phyloP scores from a whole-genome alignment of 2,113 vertebrate species.

The Microcebus murinus region DNA sequence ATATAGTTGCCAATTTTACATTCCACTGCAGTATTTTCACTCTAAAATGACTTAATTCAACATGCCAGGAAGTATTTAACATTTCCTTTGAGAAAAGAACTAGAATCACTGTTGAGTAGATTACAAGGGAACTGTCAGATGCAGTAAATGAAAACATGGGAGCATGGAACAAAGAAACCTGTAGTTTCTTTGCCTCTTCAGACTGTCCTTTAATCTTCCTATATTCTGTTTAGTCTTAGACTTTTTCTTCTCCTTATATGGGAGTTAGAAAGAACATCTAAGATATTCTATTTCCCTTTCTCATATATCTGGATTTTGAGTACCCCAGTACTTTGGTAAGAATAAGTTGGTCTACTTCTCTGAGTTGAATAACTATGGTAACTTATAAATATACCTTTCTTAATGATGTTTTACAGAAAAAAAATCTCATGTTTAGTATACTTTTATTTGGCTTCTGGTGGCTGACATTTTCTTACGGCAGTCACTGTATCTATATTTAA shows the following conservation, averaged over 20 bases:
- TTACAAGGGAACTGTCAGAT: background rate
- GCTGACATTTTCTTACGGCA: conserved; percentile 67
- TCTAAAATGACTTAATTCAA: conserved; percentile 40
- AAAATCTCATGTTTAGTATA: conserved; percentile 55
- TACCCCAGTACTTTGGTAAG: background rate
- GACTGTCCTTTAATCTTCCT: background rate
- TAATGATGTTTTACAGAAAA: conserved; percentile 31
- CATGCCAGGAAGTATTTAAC: background rate
- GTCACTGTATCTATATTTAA: conserved; percentile 68
- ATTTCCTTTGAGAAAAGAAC: conserved; percentile 47
- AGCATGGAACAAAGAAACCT: background rate
- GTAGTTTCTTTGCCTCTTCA: conserved; percentile 41
- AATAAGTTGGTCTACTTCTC: conserved; percentile 2
- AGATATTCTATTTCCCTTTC: conserved; percentile 52
- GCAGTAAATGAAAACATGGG: conserved; percentile 39
- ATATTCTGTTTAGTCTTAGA: conserved; percentile 28
- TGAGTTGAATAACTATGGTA: conserved; percentile 35
- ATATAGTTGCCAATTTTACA: background rate
- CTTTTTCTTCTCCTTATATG: conserved; percentile 26
- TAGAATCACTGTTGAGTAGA: conserved; percentile 38
- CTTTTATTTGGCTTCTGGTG: conserved; percentile 65
- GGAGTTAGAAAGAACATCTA: conserved; percentile 35
- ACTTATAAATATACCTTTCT: conserved; percentile 55
- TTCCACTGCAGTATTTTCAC: background rate
- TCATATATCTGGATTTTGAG: background rate